These are phyloP conservation scores for Abrostola triplasia DNA, from an alignment of 2,888 invertebrate genomes.

Conservation along the genomic window DNA sequence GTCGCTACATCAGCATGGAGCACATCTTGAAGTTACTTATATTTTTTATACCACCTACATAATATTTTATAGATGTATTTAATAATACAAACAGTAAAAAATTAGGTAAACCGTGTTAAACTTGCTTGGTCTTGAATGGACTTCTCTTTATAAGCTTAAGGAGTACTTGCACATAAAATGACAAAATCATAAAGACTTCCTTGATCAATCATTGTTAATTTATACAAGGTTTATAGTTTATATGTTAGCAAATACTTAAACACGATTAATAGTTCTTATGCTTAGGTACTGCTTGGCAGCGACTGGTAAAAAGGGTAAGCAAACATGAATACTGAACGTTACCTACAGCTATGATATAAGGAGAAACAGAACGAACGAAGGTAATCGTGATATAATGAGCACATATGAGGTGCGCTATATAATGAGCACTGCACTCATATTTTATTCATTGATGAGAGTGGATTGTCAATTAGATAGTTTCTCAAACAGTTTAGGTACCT, in stretches of 20 bases:
- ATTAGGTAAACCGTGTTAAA: too few relatives aligned
- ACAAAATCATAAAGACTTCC: too few relatives aligned
- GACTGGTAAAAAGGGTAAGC: constrained; percentile 23
- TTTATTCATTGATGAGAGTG: constrained; percentile 1
- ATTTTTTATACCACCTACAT: not conserved
- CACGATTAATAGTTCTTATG: not conserved
- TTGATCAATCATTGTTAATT: too few relatives aligned
- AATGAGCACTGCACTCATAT: constrained; percentile 1
- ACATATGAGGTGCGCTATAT: constrained; percentile 1
- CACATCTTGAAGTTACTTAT: constrained; percentile 13
- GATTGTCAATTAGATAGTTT: not conserved
- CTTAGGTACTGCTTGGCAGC: constrained; percentile 5
- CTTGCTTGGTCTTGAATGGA: too few relatives aligned
- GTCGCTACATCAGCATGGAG: constrained; percentile 43
- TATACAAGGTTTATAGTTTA: too few relatives aligned
- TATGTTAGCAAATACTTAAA: not conserved
- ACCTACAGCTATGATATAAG: constrained; percentile 43
- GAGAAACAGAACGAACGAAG: constrained; percentile 12
- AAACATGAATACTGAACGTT: constrained; percentile 36
- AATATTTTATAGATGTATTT: not conserved
- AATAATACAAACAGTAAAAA: not conserved
- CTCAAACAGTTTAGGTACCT: not conserved
- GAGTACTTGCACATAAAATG: too few relatives aligned
- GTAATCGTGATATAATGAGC: constrained; percentile 40
- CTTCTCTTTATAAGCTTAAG: too few relatives aligned